These are phyloP conservation scores for Bryconaethiops microstoma DNA, from an alignment of 2,797 vertebrate species.

Conservation along the genomic window DNA sequence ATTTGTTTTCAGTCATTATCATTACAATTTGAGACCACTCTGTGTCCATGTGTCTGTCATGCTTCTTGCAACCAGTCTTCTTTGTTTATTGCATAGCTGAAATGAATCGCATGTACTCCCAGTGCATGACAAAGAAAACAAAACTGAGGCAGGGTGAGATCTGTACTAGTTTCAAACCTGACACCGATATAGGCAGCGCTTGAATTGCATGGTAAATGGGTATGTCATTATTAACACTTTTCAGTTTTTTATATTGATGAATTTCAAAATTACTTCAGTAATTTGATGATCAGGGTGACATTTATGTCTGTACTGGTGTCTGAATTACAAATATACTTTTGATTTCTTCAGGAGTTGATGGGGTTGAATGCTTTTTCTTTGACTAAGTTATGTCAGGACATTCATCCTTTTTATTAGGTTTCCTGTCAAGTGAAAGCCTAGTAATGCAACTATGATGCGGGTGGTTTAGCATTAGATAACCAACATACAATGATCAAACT, in stretches of 20 bases:
- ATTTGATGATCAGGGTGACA: neutral
- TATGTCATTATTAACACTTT: neutral
- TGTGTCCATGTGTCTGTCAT: neutral
- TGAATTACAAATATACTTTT: neutral
- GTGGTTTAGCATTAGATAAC: slow-evolving; percentile 50
- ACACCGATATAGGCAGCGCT: neutral
- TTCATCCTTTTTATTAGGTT: slow-evolving; percentile 7
- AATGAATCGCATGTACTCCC: slow-evolving; percentile 7
- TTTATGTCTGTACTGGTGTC: neutral
- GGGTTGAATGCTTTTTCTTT: neutral
- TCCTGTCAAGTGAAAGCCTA: slow-evolving; percentile 71
- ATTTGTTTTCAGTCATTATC: neutral
- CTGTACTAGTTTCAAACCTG: neutral
- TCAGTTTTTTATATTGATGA: neutral
- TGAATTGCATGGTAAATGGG: neutral
- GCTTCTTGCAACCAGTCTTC: neutral
- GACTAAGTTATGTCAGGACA: neutral
- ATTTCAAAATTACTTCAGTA: neutral
- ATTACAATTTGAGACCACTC: neutral
- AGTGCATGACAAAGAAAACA: neutral
- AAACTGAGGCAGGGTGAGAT: neutral
- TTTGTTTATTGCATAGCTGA: slow-evolving; percentile 5
- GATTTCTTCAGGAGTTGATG: neutral
- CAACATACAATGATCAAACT: slow-evolving; percentile 67
- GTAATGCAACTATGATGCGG: slow-evolving; percentile 75